Percentiles rank a stretch among this genome's conserved stretches.
These are phyloP conservation scores for Hemicordylus capensis DNA, from an alignment of 2,113 vertebrate species.

Conservation along the genomic window DNA sequence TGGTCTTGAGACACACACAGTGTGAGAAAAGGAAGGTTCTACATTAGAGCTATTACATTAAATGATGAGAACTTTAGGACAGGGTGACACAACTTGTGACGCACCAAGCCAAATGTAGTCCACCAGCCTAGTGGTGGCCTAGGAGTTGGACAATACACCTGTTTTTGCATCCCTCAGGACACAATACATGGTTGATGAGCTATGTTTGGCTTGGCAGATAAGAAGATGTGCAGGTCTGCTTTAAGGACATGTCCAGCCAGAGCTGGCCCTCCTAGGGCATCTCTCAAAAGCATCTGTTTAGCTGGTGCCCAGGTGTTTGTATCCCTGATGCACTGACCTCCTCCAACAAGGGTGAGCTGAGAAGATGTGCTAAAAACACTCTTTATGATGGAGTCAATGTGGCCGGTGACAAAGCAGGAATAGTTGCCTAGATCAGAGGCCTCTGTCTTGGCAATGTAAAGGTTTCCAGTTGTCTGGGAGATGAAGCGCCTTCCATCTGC, in stretches of 20 bases:
- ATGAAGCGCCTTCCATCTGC: slow-evolving; percentile 87
- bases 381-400: slow-evolving; percentile 93
- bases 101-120: neutral
- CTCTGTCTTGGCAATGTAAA: slow-evolving; percentile 91
- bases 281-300: neutral
- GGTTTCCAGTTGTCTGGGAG: slow-evolving; percentile 93
- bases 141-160: neutral
- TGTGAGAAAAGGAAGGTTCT: neutral
- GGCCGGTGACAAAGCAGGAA: slow-evolving; percentile 93
- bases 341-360: slow-evolving; percentile 84
- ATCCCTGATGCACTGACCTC: slow-evolving; percentile 75
- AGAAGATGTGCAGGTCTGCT: neutral
- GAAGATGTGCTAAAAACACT: slow-evolving; percentile 95
- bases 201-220: neutral
- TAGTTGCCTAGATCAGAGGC: slow-evolving; percentile 89
- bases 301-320: rapidly evolving
- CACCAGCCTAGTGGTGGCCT: neutral
- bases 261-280: neutral
- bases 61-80: neutral
- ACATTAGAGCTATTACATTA: neutral
- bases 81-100: neutral
- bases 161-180: neutral
- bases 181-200: neutral
- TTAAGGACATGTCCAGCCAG: neutral
- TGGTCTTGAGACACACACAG: neutral